Conservation (phyloP, 2,888 invertebrate genomes). For the Linnaemya vulpina region DNA sequence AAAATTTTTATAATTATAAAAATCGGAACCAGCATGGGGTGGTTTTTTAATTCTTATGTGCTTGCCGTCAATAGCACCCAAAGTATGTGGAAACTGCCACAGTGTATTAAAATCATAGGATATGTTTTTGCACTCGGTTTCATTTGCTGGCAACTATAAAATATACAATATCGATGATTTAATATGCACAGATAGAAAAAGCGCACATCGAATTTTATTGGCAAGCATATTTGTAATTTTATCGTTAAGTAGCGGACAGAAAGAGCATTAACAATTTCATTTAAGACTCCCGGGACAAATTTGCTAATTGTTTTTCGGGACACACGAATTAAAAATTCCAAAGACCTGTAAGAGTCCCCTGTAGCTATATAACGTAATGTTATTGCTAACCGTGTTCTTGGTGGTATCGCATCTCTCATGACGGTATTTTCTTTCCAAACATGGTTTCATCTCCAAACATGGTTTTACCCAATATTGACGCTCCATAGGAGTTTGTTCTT, state of each 20-base stretch:
- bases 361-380: no score
- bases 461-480: constrained; percentile 15
- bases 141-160: neutral
- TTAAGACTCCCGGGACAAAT: no score
- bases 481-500: neutral
- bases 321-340: no score
- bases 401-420: constrained; percentile 1
- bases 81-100: constrained; percentile 10
- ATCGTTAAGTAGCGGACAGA: no score
- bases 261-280: no score
- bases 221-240: no score
- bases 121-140: neutral
- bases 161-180: neutral
- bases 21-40: constrained; percentile 1
- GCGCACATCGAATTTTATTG: neutral
- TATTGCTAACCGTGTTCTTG: neutral
- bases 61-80: constrained; percentile 16
- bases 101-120: neutral
- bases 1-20: constrained; percentile 8
- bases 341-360: no score
- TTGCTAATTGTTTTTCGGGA: no score
- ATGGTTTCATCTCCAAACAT: neutral
- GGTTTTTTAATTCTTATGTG: constrained; percentile 2
- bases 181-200: no score
- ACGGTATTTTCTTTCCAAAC: neutral